Evolutionary conservation across 1,140 invertebrate species (phyloP).

Genomic region (Eriocheir sinensis): DNA sequence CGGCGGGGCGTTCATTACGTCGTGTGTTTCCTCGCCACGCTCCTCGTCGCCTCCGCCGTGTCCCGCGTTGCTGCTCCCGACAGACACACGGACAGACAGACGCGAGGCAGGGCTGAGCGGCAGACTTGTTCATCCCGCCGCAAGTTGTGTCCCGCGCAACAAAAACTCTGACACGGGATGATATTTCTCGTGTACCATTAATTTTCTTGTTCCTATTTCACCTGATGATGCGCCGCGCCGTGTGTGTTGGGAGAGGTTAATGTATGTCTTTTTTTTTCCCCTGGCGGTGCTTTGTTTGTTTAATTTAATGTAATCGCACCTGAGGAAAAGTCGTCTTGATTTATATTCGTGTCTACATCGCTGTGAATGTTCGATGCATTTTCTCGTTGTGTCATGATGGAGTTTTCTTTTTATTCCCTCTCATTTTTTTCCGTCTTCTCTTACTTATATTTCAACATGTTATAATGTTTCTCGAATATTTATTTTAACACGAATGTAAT

Average conservation of each 20-base stretch:
- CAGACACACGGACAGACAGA: no score
- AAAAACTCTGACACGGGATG: not conserved
- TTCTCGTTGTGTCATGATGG: not conserved
- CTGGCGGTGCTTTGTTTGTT: not conserved
- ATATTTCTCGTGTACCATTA: constrained; percentile 15
- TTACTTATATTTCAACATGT: not conserved
- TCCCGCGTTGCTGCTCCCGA: not conserved
- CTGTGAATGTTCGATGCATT: not conserved
- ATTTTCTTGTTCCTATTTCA: constrained; percentile 11
- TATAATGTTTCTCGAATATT: no score
- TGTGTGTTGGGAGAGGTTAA: not conserved
- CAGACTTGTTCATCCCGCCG: not conserved
- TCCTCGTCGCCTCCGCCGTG: not conserved
- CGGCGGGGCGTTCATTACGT: not conserved
- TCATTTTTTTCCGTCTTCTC: not conserved
- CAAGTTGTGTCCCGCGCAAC: not conserved
- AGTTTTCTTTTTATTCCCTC: not conserved
- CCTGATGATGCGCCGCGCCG: not conserved
- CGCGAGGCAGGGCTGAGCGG: not conserved
- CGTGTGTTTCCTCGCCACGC: not conserved
- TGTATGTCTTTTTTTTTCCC: not conserved
- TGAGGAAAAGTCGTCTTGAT: not conserved
- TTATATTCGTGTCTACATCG: not conserved
- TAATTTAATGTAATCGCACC: not conserved
- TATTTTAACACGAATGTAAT: not conserved